Conservation (phyloP, 2,888 invertebrate species). For the Brenthis hecate region DNA sequence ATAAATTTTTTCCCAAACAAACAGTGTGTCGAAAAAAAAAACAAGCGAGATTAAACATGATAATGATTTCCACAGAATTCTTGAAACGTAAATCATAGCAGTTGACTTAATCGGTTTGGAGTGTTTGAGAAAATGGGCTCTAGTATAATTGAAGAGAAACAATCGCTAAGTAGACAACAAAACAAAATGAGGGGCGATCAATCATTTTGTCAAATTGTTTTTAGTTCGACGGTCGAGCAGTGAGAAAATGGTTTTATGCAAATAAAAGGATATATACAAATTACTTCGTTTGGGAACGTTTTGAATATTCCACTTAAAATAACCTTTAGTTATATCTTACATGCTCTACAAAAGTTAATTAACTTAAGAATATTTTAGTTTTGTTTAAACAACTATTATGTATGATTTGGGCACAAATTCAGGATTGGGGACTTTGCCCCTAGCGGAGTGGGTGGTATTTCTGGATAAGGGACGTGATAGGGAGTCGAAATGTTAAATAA, state of each 20-base stretch:
- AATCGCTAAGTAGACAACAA: constrained; percentile 37
- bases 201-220: constrained; percentile 50
- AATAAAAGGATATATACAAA: constrained; percentile 37
- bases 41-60: background rate
- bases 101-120: constrained; percentile 22
- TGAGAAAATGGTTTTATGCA: constrained; percentile 43
- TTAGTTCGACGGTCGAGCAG: constrained; percentile 26
- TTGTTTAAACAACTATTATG: no score
- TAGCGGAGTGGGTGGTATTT: no score
- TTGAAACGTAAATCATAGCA: constrained; percentile 23
- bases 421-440: no score
- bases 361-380: no score
- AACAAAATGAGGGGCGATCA: constrained; percentile 44
- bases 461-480: no score
- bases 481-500: no score
- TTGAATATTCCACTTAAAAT: background rate
- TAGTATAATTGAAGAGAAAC: constrained; percentile 34
- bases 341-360: no score
- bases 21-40: background rate
- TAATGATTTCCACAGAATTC: constrained; percentile 7
- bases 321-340: background rate
- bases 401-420: no score
- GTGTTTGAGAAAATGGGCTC: constrained; percentile 23
- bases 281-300: constrained; percentile 20
- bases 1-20: background rate